Percentiles rank a stretch among this genome's conserved stretches.
phyloP scores from a whole-genome alignment of 2,797 vertebrate species.

The Anguilla marmorata region DNA sequence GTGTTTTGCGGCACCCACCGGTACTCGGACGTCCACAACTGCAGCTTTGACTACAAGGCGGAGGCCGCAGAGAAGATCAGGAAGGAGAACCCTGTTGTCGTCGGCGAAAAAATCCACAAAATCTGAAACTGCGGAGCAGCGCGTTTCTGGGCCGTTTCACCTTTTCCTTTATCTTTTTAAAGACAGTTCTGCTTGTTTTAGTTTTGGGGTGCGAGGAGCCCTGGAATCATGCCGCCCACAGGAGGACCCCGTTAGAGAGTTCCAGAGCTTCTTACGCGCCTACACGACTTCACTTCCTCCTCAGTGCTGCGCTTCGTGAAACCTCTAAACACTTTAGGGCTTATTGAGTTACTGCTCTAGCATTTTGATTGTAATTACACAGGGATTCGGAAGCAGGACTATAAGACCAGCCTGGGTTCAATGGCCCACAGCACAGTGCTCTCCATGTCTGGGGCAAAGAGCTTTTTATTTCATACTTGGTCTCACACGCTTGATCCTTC shows the following conservation, averaged over 20 bases:
- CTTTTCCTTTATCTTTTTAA: constrained; percentile 49
- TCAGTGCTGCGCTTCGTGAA: constrained; percentile 66
- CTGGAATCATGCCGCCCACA: constrained; percentile 79
- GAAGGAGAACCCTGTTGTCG: constrained; percentile 88
- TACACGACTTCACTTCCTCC: constrained; percentile 46
- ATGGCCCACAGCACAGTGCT: constrained; percentile 69
- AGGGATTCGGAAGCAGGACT: constrained; percentile 70
- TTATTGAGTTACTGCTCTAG: constrained; percentile 72
- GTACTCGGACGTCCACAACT: constrained; percentile 86
- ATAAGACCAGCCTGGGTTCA: constrained; percentile 68
- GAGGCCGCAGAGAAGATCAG: constrained; percentile 87
- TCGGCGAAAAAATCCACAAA: constrained; percentile 88
- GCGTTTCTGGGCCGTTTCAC: constrained; percentile 48
- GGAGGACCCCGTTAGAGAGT: constrained; percentile 72
- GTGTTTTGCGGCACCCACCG: constrained; percentile 83
- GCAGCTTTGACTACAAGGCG: constrained; percentile 88
- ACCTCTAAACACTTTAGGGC: constrained; percentile 63
- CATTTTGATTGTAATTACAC: constrained; percentile 63
- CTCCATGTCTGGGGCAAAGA: neutral
- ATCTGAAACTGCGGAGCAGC: constrained; percentile 67
- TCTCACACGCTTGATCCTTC: constrained; percentile 75
- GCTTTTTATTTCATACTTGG: constrained; percentile 69
- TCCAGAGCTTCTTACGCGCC: constrained; percentile 62
- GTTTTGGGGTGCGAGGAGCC: constrained; percentile 47
- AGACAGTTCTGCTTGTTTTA: neutral